These are phyloP conservation scores for Eristalis arbustorum DNA, from an alignment of 2,888 invertebrate genomes.

Conservation along the genomic window DNA sequence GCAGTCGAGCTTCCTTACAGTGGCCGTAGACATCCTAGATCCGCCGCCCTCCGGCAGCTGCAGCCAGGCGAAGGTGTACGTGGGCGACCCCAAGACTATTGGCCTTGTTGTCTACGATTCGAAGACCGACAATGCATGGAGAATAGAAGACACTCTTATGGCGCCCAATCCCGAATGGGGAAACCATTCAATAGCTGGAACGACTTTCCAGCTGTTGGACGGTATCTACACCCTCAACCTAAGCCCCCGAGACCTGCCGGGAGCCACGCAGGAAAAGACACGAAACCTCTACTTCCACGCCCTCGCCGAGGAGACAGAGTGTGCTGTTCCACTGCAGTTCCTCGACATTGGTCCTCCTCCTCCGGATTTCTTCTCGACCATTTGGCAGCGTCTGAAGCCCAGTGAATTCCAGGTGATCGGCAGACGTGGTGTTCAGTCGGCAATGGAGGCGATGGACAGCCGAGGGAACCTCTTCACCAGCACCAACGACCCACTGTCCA, in stretches of 20 bases:
- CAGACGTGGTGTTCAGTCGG: slow-evolving; percentile 85
- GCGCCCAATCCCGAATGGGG: slow-evolving; percentile 83
- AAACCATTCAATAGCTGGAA: slow-evolving; percentile 82
- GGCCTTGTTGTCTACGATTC: slow-evolving; percentile 84
- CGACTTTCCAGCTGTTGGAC: slow-evolving; percentile 85
- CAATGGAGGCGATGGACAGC: slow-evolving; percentile 84
- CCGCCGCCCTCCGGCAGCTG: slow-evolving; percentile 80
- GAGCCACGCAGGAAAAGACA: slow-evolving; percentile 74
- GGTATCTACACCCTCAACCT: slow-evolving; percentile 84
- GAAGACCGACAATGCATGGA: slow-evolving; percentile 81
- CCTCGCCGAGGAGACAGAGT: slow-evolving; percentile 83
- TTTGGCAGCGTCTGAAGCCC: slow-evolving; percentile 77
- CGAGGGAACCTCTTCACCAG: slow-evolving; percentile 82
- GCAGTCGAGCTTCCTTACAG: slow-evolving; percentile 76
- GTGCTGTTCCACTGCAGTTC: slow-evolving; percentile 82
- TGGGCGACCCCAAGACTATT: slow-evolving; percentile 84
- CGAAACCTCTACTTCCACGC: slow-evolving; percentile 84
- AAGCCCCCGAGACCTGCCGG: slow-evolving; percentile 74
- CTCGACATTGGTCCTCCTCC: slow-evolving; percentile 80
- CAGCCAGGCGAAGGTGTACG: slow-evolving; percentile 83
- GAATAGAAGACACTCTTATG: slow-evolving; percentile 82
- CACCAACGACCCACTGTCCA: slow-evolving; percentile 82
- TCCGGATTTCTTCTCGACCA: slow-evolving; percentile 77
- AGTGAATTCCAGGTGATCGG: slow-evolving; percentile 82
- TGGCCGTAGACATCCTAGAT: slow-evolving; percentile 82